Evolutionary conservation across 2,888 invertebrate genomes (phyloP).

Genomic region (Microctonus hyperodae): DNA sequence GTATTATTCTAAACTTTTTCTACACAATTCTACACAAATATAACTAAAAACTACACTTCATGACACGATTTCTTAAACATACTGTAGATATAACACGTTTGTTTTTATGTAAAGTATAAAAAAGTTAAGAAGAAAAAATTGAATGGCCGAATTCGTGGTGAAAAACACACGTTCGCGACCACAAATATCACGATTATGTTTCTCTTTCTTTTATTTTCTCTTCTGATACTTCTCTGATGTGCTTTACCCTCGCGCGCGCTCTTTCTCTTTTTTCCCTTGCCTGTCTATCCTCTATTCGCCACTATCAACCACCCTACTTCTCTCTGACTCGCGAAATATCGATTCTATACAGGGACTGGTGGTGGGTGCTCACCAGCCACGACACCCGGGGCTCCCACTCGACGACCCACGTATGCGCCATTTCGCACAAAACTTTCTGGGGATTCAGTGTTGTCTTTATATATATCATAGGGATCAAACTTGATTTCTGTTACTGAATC

Average conservation of each 20-base stretch:
- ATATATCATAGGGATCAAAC: neutral
- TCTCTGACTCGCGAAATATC: conserved; percentile 38
- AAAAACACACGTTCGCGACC: conserved; percentile 17
- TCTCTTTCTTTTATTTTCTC: conserved; percentile 32
- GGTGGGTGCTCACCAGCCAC: conserved; percentile 34
- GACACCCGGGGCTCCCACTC: conserved; percentile 33
- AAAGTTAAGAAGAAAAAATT: neutral
- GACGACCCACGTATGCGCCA: conserved; percentile 29
- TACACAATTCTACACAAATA: too few relatives aligned
- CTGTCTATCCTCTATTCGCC: conserved; percentile 25
- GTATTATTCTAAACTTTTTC: conserved; percentile 11
- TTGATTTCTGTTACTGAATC: neutral
- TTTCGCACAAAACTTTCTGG: conserved; percentile 30
- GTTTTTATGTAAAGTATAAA: neutral
- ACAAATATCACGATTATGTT: conserved; percentile 27
- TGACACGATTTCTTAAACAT: neutral
- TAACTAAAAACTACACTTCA: conserved; percentile 9
- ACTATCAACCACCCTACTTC: conserved; percentile 16
- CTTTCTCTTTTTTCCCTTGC: conserved; percentile 26
- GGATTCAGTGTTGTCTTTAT: conserved; percentile 1
- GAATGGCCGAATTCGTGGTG: conserved; percentile 2
- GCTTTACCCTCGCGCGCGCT: conserved; percentile 23
- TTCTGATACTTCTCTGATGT: conserved; percentile 18
- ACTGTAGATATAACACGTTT: neutral
- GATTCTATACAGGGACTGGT: conserved; percentile 39